These are phyloP conservation scores for Sebastes elongatus DNA, from an alignment of 2,797 vertebrate genomes.

Conservation along the genomic window DNA sequence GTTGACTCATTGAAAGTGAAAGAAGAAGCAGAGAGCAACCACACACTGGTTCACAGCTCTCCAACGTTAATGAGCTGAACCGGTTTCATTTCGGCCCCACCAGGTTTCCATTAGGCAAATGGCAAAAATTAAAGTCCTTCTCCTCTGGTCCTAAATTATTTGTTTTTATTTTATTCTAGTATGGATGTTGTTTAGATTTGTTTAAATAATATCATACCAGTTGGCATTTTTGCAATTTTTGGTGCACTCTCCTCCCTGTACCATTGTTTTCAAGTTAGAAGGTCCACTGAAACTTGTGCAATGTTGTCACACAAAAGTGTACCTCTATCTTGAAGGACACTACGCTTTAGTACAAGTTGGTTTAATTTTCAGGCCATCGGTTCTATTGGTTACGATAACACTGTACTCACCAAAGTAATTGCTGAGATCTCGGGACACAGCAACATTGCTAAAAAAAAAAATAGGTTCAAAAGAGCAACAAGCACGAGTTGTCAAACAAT, in stretches of 20 bases:
- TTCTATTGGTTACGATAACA: not conserved
- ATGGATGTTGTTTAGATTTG: not conserved
- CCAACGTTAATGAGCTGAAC: not conserved
- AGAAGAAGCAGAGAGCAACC: not conserved
- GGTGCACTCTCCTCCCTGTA: not conserved
- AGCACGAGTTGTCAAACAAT: too few species aligned
- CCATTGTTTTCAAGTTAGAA: not conserved
- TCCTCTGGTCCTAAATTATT: too few species aligned
- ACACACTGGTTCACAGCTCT: not conserved
- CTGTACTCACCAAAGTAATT: not conserved
- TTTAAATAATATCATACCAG: fast-evolving
- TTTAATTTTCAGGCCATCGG: not conserved
- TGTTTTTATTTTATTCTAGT: not conserved
- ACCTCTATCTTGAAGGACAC: not conserved
- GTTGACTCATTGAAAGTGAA: not conserved
- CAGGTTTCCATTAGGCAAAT: not conserved
- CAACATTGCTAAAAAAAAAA: not conserved
- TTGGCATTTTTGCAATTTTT: not conserved
- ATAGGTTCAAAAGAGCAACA: fast-evolving
- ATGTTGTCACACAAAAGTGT: not conserved
- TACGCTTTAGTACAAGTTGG: not conserved
- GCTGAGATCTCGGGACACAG: not conserved
- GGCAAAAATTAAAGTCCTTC: not conserved
- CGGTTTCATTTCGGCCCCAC: not conserved
- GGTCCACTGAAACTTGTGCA: not conserved